Evolutionary conservation across 1,140 invertebrate genomes (phyloP).

Genomic region (Nephotettix cincticeps): DNA sequence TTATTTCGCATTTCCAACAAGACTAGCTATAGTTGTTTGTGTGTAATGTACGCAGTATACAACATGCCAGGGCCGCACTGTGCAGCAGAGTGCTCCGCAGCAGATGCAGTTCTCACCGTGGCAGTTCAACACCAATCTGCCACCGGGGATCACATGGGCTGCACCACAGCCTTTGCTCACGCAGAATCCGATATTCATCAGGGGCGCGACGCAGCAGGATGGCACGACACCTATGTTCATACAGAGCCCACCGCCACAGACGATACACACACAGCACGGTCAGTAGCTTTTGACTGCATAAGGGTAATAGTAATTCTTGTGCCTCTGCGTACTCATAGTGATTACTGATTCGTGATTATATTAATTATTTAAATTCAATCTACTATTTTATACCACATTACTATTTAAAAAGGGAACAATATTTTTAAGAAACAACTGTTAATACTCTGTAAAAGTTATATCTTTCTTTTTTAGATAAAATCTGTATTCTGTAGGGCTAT

Average conservation of each 20-base stretch:
- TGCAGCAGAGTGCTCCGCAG: conserved; percentile 46
- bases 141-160: conserved; percentile 62
- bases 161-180: conserved; percentile 61
- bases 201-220: conserved; percentile 70
- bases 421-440: no score
- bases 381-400: no score
- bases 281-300: conserved; percentile 45
- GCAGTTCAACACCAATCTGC: conserved; percentile 63
- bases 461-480: no score
- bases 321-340: no score
- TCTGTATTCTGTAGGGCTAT: no score
- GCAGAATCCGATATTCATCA: conserved; percentile 81
- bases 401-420: no score
- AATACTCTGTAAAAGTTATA: no score
- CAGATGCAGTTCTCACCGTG: conserved; percentile 58
- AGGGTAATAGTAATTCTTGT: no score
- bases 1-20: no score
- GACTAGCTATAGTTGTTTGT: no score
- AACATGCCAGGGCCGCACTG: conserved; percentile 55
- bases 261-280: conserved; percentile 60
- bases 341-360: no score
- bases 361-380: no score
- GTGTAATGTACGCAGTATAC: conserved; percentile 49
- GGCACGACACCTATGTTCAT: conserved; percentile 74
- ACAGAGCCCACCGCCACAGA: conserved; percentile 68